Evolutionary conservation across 2,888 invertebrate species (phyloP).

Genomic region (Furcula furcula): DNA sequence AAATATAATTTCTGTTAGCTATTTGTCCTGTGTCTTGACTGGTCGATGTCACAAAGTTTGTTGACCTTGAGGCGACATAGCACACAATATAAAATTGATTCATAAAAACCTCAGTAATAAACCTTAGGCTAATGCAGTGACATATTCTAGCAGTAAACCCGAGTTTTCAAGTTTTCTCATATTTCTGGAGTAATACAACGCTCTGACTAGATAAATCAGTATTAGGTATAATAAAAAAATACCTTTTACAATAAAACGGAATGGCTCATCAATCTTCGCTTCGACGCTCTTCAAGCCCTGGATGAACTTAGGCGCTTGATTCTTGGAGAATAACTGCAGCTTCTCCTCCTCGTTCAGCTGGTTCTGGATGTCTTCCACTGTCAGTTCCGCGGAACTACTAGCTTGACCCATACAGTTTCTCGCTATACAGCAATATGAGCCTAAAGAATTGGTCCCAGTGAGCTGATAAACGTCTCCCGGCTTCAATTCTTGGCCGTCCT

Average conservation of each 20-base stretch:
- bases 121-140: no score
- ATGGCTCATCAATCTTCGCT: constrained; percentile 90
- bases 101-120: no score
- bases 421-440: constrained; percentile 94
- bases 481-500: constrained; percentile 94
- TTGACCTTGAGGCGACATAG: no score
- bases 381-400: constrained; percentile 92
- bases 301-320: constrained; percentile 92
- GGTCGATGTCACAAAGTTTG: no score
- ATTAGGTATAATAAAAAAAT: no score
- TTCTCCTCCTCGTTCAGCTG: constrained; percentile 94
- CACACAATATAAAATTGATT: no score
- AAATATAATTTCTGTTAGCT: constrained; percentile 2
- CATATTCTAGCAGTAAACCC: no score
- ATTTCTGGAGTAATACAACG: no score
- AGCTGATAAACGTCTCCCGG: constrained; percentile 96
- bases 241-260: constrained; percentile 91
- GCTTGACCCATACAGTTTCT: constrained; percentile 95
- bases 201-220: no score
- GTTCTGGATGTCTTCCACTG: constrained; percentile 94
- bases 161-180: no score
- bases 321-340: constrained; percentile 86
- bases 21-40: no score
- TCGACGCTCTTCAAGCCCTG: constrained; percentile 91
- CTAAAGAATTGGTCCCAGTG: constrained; percentile 92